Evolutionary conservation across 2,113 vertebrate species (phyloP).

Genomic region (Ploceus nigricollis): DNA sequence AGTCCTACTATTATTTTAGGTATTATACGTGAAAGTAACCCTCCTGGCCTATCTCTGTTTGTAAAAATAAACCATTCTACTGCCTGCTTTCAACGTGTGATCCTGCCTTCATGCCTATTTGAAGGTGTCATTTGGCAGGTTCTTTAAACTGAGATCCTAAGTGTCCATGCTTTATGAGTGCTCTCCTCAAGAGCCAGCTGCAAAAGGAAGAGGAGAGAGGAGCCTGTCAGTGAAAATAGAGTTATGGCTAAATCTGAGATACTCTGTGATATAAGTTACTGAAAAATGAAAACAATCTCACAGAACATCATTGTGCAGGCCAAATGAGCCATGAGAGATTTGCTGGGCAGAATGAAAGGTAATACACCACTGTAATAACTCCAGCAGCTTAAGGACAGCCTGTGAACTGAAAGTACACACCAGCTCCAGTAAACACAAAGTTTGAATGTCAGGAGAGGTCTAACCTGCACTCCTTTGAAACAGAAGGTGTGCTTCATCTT

Average conservation of each 20-base stretch:
- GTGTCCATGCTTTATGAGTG: not conserved
- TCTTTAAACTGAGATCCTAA: not conserved
- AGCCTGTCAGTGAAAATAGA: not conserved
- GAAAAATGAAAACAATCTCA: constrained; percentile 45
- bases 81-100: not conserved
- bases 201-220: not conserved
- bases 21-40: not conserved
- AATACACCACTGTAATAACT: constrained; percentile 1
- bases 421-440: not conserved
- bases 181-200: not conserved
- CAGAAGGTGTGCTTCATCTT: not conserved
- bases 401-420: not conserved
- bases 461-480: not conserved
- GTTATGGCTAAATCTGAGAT: not conserved
- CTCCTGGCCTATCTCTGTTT: not conserved
- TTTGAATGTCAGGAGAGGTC: not conserved
- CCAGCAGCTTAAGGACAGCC: constrained; percentile 8
- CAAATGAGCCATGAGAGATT: constrained; percentile 31
- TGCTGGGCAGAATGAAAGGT: not conserved
- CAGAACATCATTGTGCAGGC: not conserved
- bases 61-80: not conserved
- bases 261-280: not conserved
- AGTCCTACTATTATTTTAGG: not conserved
- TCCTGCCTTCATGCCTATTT: not conserved
- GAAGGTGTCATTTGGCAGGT: not conserved